Evolutionary conservation across 2,797 vertebrate species (phyloP).

Genomic region (Premnoplex brunnescens): DNA sequence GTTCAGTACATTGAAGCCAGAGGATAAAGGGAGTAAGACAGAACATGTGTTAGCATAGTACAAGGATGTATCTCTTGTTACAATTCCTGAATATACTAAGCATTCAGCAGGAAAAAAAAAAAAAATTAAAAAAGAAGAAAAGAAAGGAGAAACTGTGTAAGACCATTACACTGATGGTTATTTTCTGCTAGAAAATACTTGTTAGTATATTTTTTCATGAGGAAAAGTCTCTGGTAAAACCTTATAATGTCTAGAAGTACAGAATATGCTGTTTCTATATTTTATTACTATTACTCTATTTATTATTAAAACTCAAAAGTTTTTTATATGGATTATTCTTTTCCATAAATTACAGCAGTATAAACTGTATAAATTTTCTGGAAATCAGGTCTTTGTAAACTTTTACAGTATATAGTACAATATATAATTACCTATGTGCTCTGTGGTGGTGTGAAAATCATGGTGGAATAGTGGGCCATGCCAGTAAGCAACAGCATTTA

Average conservation of each 20-base stretch:
- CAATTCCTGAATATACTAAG: slow-evolving; percentile 1
- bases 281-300: background rate
- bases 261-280: background rate
- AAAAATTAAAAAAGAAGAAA: background rate
- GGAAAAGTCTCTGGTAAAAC: background rate
- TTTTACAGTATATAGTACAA: background rate
- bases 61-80: background rate
- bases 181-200: slow-evolving; percentile 31
- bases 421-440: background rate
- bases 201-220: background rate
- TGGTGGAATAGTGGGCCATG: background rate
- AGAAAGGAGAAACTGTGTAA: background rate
- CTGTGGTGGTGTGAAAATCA: background rate
- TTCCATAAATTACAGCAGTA: background rate
- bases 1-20: background rate
- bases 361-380: background rate
- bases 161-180: background rate
- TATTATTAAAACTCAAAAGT: background rate
- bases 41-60: background rate
- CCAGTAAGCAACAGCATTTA: background rate
- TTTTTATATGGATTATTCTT: background rate
- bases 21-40: background rate
- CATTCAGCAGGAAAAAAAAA: background rate
- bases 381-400: background rate
- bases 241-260: background rate